These are phyloP conservation scores for Noctilio leporinus DNA, from an alignment of 2,113 vertebrate species.

Conservation along the genomic window DNA sequence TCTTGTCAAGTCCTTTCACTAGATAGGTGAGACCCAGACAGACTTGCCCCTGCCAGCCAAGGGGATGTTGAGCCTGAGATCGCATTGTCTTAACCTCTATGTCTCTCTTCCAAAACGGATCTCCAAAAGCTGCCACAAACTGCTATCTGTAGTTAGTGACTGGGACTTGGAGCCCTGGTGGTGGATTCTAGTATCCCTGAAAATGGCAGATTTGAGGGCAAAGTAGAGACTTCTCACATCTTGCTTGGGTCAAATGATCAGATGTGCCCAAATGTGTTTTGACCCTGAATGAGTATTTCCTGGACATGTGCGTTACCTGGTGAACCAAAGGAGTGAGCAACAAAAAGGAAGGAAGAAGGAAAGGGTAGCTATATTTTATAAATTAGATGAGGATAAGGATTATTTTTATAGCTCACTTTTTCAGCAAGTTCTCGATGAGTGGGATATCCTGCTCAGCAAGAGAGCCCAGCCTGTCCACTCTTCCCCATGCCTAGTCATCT, in stretches of 20 bases:
- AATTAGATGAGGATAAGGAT: slow-evolving; percentile 8
- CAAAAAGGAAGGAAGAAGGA: background rate
- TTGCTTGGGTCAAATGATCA: background rate
- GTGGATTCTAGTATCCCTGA: background rate
- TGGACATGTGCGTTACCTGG: background rate
- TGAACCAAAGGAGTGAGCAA: background rate
- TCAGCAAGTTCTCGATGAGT: background rate
- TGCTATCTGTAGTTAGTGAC: background rate
- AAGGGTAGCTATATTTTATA: background rate
- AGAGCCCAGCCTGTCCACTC: background rate
- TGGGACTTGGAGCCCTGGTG: background rate
- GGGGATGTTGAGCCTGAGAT: background rate
- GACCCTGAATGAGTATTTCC: background rate
- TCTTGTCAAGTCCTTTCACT: background rate
- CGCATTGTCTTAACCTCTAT: background rate
- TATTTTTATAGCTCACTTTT: background rate
- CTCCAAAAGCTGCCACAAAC: background rate
- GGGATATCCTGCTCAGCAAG: background rate
- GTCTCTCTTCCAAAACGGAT: background rate
- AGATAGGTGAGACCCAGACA: background rate
- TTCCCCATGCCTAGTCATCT: background rate
- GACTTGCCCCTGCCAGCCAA: background rate
- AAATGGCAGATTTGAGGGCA: background rate
- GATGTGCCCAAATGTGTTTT: background rate
- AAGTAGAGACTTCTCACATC: background rate